A percentile compares a stretch with the other conserved stretches of the same genome.
These are phyloP conservation scores for Drosophila sucinea DNA, from an alignment of 1,140 invertebrate genomes.

Conservation along the genomic window DNA sequence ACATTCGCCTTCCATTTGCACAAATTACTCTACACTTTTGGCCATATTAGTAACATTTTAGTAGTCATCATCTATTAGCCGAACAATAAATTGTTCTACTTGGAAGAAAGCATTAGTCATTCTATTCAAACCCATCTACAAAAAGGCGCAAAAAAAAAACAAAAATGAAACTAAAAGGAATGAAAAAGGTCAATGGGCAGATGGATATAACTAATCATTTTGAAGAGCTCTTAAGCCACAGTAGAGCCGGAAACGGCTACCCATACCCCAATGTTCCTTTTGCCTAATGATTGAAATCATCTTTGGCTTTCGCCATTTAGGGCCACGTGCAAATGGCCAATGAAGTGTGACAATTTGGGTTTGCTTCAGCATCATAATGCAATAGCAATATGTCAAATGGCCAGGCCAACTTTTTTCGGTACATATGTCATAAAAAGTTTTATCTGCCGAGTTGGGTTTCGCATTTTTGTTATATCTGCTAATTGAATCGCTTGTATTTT, in stretches of 20 bases:
- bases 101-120: conserved; percentile 28
- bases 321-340: conserved; percentile 41
- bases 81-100: conserved; percentile 46
- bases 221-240: conserved; percentile 6
- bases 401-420: conserved; percentile 30
- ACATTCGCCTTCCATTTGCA: conserved; percentile 27
- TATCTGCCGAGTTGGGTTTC: conserved; percentile 29
- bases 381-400: conserved; percentile 45
- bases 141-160: neutral
- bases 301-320: neutral
- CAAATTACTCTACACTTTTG: conserved; percentile 53
- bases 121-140: conserved; percentile 10
- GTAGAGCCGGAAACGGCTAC: neutral
- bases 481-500: conserved; percentile 52
- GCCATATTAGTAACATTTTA: conserved; percentile 35
- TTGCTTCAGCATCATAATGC: conserved; percentile 12
- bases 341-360: conserved; percentile 27
- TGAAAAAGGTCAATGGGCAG: conserved; percentile 13
- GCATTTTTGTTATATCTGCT: conserved; percentile 44
- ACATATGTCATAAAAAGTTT: conserved; percentile 48
- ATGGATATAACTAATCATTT: conserved; percentile 8
- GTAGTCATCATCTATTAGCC: conserved; percentile 54
- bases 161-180: neutral
- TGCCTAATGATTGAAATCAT: neutral
- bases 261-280: neutral